Evolutionary conservation across 1,140 invertebrate genomes (phyloP).

Genomic region (Armadillidium nasatum): DNA sequence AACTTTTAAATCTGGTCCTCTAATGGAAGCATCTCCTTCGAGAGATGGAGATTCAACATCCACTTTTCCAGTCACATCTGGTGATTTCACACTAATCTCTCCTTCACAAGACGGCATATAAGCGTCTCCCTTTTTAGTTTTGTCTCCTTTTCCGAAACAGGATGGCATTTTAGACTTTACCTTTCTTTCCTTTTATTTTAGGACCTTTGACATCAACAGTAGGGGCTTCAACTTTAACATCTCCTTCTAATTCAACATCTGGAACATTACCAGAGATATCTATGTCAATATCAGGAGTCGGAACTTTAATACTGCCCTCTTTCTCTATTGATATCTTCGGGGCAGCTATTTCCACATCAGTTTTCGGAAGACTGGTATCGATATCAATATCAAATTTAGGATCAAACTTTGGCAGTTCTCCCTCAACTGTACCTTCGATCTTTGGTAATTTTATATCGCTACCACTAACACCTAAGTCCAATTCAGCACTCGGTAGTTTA

Average conservation of each 20-base stretch:
- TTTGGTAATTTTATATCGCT: slow-evolving; percentile 6
- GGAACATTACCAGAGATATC: background rate
- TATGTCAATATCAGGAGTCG: background rate
- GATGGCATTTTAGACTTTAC: slow-evolving; percentile 30
- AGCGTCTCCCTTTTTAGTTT: slow-evolving; percentile 28
- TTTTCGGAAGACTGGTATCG: slow-evolving; percentile 10
- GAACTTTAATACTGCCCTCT: slow-evolving; percentile 18
- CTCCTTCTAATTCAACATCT: slow-evolving; percentile 14
- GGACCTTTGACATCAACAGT: slow-evolving; percentile 15
- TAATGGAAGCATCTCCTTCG: slow-evolving; percentile 19
- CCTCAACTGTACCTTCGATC: background rate
- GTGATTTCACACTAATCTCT: slow-evolving; percentile 20
- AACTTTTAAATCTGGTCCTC: slow-evolving; percentile 16
- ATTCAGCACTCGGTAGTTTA: slow-evolving; percentile 1
- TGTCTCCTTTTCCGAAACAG: slow-evolving; percentile 29
- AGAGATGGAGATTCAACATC: slow-evolving; percentile 26
- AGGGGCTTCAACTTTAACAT: slow-evolving; percentile 24
- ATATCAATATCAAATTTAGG: slow-evolving; percentile 16
- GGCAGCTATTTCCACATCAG: slow-evolving; percentile 14
- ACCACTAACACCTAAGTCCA: slow-evolving; percentile 18
- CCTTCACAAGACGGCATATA: slow-evolving; percentile 22
- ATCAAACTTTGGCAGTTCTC: background rate
- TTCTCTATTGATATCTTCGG: slow-evolving; percentile 17
- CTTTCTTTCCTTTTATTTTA: slow-evolving; percentile 29
- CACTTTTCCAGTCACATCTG: slow-evolving; percentile 22